phyloP scores from a whole-genome alignment of 2,797 vertebrate species.

The Coracias cyanogaster region DNA sequence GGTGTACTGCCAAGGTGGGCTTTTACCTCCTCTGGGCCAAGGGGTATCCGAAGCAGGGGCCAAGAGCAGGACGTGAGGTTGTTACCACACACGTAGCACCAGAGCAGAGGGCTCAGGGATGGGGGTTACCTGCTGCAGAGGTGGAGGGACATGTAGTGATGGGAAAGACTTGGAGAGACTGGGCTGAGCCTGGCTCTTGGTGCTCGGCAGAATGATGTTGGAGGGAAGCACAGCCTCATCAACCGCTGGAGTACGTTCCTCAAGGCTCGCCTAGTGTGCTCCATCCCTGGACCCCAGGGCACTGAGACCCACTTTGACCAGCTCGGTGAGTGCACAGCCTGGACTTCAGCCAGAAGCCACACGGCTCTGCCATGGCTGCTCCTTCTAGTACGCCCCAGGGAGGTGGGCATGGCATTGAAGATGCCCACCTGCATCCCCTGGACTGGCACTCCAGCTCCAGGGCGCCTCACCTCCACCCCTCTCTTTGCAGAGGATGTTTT shows the following conservation, averaged over 20 bases:
- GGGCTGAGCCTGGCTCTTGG: background rate
- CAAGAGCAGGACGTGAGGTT: background rate
- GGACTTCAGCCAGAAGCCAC: accelerated
- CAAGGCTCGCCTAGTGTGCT: slow-evolving; percentile 83
- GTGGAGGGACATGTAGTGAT: too few species aligned
- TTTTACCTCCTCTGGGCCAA: background rate
- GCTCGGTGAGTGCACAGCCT: slow-evolving; percentile 75
- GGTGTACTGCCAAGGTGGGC: background rate
- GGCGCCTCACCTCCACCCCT: background rate
- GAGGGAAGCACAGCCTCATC: slow-evolving; percentile 88
- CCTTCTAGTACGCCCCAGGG: accelerated
- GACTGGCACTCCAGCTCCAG: background rate
- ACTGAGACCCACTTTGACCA: slow-evolving; percentile 88
- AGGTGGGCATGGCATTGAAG: accelerated
- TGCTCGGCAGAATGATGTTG: slow-evolving; percentile 83
- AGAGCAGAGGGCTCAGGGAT: background rate
- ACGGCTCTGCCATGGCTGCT: accelerated
- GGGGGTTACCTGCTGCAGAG: background rate
- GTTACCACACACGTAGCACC: background rate
- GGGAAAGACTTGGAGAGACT: background rate
- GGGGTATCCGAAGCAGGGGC: background rate
- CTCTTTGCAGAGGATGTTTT: slow-evolving; percentile 86
- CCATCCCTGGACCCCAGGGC: slow-evolving; percentile 83
- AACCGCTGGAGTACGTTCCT: slow-evolving; percentile 89
- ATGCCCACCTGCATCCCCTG: background rate